Evolutionary conservation across 2,888 invertebrate genomes (phyloP).

Genomic region (Hemicrepidius hirtus): DNA sequence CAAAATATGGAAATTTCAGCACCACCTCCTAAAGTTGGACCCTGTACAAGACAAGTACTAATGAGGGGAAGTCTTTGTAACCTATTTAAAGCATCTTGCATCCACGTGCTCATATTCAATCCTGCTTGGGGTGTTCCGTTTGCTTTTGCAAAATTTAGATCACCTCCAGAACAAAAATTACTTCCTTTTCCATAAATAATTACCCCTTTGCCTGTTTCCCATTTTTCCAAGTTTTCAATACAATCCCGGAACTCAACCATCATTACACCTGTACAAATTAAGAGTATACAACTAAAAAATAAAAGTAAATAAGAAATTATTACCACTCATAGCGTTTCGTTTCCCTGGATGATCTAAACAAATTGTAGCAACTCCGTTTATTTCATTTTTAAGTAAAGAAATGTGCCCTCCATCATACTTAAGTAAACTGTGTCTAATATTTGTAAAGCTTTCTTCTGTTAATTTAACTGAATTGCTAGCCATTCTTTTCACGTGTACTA

Average conservation of each 20-base stretch:
- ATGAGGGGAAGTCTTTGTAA: conserved; percentile 62
- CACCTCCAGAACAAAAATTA: conserved; percentile 68
- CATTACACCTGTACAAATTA: conserved; percentile 64
- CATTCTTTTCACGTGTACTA: conserved; percentile 1
- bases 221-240: conserved; percentile 62
- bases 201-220: conserved; percentile 66
- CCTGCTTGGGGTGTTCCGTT: conserved; percentile 60
- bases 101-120: conserved; percentile 63
- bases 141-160: conserved; percentile 63
- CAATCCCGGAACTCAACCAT: conserved; percentile 65
- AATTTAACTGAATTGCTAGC: conserved; percentile 3
- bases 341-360: conserved; percentile 63
- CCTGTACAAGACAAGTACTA: conserved; percentile 63
- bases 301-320: conserved; percentile 15
- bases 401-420: conserved; percentile 61
- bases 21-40: conserved; percentile 66
- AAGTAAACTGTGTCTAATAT: conserved; percentile 57
- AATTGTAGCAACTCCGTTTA: conserved; percentile 64
- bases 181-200: conserved; percentile 62
- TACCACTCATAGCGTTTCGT: conserved; percentile 67
- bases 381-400: conserved; percentile 58
- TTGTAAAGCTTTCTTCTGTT: conserved; percentile 42
- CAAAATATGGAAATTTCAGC: conserved; percentile 64
- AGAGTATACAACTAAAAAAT: not conserved
- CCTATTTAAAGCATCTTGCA: conserved; percentile 62